A percentile compares a stretch with the other conserved stretches of the same genome.
phyloP scores from a whole-genome alignment of 2,888 invertebrate species.

The Eudasyphora cyanicolor region DNA sequence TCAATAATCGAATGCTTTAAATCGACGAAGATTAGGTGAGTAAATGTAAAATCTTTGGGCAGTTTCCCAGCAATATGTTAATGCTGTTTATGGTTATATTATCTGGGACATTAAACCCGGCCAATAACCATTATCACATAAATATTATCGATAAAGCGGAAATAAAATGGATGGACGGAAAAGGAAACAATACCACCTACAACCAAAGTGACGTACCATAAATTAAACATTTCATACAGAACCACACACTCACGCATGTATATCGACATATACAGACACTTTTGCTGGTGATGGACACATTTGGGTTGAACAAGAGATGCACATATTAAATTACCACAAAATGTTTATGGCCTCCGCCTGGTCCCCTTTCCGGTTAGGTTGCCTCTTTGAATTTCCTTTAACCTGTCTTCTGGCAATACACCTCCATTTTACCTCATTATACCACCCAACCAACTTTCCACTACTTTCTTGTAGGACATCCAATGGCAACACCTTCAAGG shows the following conservation, averaged over 20 bases:
- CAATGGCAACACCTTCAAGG: not conserved
- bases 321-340: constrained; percentile 1
- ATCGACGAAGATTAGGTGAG: not conserved
- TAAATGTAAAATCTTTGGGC: no score
- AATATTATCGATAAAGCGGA: not conserved
- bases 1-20: not conserved
- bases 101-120: not conserved
- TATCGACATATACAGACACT: not conserved
- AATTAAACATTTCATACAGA: not conserved
- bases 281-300: not conserved
- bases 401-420: no score
- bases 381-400: no score
- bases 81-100: not conserved
- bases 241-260: no score
- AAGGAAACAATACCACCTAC: not conserved
- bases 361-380: not conserved
- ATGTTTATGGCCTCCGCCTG: not conserved
- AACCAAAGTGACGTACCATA: not conserved
- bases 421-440: no score
- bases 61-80: not conserved
- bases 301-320: not conserved
- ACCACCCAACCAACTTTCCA: no score
- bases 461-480: not conserved
- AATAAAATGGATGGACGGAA: not conserved
- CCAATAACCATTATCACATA: not conserved